A percentile compares a stretch with the other conserved stretches of the same genome.
phyloP scores from a whole-genome alignment of 1,140 invertebrate species.

The Brevipalpus yothersi region DNA sequence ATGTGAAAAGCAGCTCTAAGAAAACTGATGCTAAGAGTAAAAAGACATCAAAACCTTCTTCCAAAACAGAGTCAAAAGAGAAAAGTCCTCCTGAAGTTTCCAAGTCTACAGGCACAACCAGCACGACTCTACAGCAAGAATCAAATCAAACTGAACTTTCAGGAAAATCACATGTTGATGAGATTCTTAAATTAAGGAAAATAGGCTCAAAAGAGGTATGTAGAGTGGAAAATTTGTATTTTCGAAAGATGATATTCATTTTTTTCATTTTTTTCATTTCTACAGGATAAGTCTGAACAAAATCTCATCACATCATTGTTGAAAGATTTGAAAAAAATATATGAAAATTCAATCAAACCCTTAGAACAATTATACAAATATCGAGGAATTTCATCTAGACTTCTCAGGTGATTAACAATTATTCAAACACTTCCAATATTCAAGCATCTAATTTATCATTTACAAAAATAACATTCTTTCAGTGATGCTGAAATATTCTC shows the following conservation, averaged over 20 bases:
- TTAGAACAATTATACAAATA: conserved; percentile 73
- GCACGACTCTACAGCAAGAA: neutral
- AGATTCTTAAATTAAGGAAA: conserved; percentile 45
- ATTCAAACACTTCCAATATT: too few relatives aligned
- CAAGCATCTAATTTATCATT: neutral
- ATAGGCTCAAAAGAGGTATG: conserved; percentile 24
- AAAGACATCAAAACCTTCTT: conserved; percentile 3
- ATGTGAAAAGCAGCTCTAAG: neutral
- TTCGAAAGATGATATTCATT: neutral
- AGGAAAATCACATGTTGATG: conserved; percentile 48
- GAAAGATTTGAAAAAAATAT: conserved; percentile 58
- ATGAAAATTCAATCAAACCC: conserved; percentile 65
- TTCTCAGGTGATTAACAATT: conserved; percentile 8
- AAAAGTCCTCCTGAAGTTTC: neutral
- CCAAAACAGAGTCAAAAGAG: conserved; percentile 4
- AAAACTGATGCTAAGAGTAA: conserved; percentile 5
- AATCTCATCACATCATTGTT: conserved; percentile 48
- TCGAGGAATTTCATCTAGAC: conserved; percentile 63
- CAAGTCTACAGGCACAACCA: neutral
- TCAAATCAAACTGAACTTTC: conserved; percentile 17
- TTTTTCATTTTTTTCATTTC: neutral
- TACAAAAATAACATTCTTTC: conserved; percentile 7
- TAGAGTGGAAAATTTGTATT: neutral
- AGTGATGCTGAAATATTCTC: conserved; percentile 78
- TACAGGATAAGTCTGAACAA: conserved; percentile 24